These are phyloP conservation scores for Zaprionus bogoriensis DNA, from an alignment of 2,888 invertebrate species.

Conservation along the genomic window DNA sequence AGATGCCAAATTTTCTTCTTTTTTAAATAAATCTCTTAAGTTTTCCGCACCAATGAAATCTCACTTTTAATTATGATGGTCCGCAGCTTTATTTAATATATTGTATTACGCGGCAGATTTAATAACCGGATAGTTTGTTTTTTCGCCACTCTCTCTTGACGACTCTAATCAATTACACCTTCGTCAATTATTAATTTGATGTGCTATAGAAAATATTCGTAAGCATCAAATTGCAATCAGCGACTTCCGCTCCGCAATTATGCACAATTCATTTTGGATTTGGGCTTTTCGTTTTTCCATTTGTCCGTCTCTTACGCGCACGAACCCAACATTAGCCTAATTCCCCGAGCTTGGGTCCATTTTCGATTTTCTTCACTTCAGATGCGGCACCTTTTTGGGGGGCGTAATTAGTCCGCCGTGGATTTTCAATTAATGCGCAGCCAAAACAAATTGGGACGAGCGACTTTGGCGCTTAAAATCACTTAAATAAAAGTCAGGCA, in stretches of 20 bases:
- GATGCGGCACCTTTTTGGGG: slow-evolving; percentile 6
- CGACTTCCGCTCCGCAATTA: slow-evolving; percentile 47
- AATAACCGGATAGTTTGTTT: slow-evolving; percentile 32
- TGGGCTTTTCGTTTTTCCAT: background rate
- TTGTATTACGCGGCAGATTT: slow-evolving; percentile 1
- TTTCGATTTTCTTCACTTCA: slow-evolving; percentile 24
- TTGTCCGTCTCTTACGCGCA: background rate
- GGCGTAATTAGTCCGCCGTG: slow-evolving; percentile 47
- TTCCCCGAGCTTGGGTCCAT: slow-evolving; percentile 26
- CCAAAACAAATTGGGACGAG: slow-evolving; percentile 22
- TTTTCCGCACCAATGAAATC: background rate
- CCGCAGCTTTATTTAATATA: slow-evolving; percentile 8
- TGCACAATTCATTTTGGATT: slow-evolving; percentile 35
- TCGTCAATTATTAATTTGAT: slow-evolving; percentile 44
- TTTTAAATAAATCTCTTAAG: background rate
- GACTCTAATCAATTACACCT: slow-evolving; percentile 51
- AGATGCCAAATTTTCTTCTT: too few relatives aligned
- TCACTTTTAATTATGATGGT: slow-evolving; percentile 18
- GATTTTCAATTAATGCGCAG: slow-evolving; percentile 49
- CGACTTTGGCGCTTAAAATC: slow-evolving; percentile 45
- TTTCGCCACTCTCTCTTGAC: background rate
- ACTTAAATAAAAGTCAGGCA: slow-evolving; percentile 35
- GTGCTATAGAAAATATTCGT: slow-evolving; percentile 6
- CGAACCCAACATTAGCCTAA: slow-evolving; percentile 43
- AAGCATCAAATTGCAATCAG: slow-evolving; percentile 49